Base-by-base conservation (phyloP, 2,113 vertebrate genomes). In the Acrocephalus kingi region DNA sequence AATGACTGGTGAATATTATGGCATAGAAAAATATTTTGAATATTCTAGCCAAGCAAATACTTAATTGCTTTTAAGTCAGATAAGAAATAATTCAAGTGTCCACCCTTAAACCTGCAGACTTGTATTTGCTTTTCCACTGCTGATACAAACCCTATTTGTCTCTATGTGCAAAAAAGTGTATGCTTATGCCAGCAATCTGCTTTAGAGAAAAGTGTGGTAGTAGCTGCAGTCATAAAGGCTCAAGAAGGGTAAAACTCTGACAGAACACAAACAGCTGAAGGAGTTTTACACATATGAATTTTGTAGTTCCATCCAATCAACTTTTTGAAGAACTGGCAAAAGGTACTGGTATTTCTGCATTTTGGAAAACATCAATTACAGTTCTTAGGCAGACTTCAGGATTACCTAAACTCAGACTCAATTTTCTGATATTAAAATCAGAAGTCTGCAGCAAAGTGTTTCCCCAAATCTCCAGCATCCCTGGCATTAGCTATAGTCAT, bases 371-470 rank as follows among this genome's bases (percentile, higher is more conserved):
- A 64, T 5, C 39, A 48, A 16, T 68, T 77, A 58, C 12, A 74
- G 39, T 45, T 92, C 64, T 56, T 37, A 41, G 72, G 67, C 43
- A 90, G 82, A 79, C 72, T 59, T 92, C 62, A 86, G 61, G 62
- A 68, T 72, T 73, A 82, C 17, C 0, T 28, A 80, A 92, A 0
- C 37, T 43, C 49, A 91, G 21, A 54, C n/a, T 74, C 33, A 79
- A 30, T 23, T 64, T 83, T 62, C 35, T 37, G 13, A 39, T 54
- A 79, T 12, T n/a, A 84, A 56, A 81, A 85, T 37, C 23, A 67
- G 27, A 39, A 73, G 16, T n/a, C 79, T 86, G 33, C 24, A 91
- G 68, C 19, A 31, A 86, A 74, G 18, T 7, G 10, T 31, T 80
- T 91, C 31, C 24, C 33, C 81, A 59, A 51, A 69, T 63, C 39